A percentile compares a stretch with the other conserved stretches of the same genome.
Conservation (phyloP, 2,888 invertebrate genomes). For the Copidosoma aretas region DNA sequence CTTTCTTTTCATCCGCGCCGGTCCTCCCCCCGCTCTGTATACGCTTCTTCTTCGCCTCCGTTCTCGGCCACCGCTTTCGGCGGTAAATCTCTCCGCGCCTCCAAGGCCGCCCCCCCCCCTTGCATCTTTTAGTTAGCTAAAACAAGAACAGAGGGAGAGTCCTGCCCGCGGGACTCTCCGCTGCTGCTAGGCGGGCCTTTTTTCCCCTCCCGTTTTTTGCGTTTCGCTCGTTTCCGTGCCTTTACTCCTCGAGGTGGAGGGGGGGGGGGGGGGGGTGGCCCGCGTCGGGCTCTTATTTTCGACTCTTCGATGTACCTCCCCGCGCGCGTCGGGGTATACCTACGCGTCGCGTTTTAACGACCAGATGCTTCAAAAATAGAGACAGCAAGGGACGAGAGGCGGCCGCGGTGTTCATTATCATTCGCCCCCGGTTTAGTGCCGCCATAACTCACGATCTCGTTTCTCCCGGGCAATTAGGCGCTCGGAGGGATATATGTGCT, state of each 20-base stretch:
- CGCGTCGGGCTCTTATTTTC: conserved; percentile 34
- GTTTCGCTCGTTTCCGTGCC: conserved; percentile 46
- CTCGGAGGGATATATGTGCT: conserved; percentile 6
- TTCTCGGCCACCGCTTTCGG: conserved; percentile 37
- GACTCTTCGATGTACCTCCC: conserved; percentile 20
- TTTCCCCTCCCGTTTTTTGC: conserved; percentile 19
- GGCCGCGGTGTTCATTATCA: conserved; percentile 33
- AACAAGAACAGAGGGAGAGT: conserved; percentile 39
- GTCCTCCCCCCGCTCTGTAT: background rate
- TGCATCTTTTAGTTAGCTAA: conserved; percentile 24
- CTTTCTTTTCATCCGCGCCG: conserved; percentile 5
- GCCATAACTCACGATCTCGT: conserved; percentile 41
- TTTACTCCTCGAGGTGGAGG: no score
- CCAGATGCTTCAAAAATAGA: conserved; percentile 35
- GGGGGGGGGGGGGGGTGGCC: conserved; percentile 25
- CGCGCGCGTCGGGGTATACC: conserved; percentile 1
- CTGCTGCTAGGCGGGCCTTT: conserved; percentile 35
- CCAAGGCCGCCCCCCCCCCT: conserved; percentile 33
- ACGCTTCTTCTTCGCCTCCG: conserved; percentile 22
- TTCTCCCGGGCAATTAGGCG: conserved; percentile 39
- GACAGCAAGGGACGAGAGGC: background rate
- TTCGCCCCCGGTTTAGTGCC: conserved; percentile 40
- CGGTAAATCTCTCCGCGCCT: conserved; percentile 46
- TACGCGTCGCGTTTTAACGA: conserved; percentile 32
- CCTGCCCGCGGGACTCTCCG: conserved; percentile 36